These are phyloP conservation scores for Parazoanthus swiftii DNA, from an alignment of 92 coral and sea anemone genomes.

Conservation along the genomic window DNA sequence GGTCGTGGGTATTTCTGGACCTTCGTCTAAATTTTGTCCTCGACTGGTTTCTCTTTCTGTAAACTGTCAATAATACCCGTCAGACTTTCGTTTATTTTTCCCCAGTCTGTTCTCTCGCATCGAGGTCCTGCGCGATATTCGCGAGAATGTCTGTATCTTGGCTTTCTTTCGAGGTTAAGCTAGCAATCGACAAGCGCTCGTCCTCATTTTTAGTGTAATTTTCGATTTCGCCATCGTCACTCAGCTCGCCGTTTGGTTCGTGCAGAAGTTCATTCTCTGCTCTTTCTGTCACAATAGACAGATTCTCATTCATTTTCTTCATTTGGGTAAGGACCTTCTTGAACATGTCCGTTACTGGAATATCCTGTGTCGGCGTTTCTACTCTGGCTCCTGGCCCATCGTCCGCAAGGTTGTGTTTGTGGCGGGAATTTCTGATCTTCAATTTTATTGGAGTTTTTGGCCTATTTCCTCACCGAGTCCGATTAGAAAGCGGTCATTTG, in stretches of 20 bases:
- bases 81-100: constrained; percentile 41
- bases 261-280: not conserved
- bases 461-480: not conserved
- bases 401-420: not conserved
- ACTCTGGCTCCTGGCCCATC: not conserved
- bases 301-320: not conserved
- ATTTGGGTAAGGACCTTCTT: not conserved
- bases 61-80: constrained; percentile 51
- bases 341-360: not conserved
- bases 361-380: not conserved
- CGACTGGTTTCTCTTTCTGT: constrained; percentile 45
- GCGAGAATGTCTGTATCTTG: not conserved
- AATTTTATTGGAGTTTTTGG: not conserved
- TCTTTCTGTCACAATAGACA: not conserved
- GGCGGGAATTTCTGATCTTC: not conserved
- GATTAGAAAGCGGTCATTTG: not conserved
- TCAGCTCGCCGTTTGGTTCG: not conserved
- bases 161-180: not conserved
- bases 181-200: not conserved
- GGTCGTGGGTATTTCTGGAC: constrained; percentile 56
- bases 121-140: constrained; percentile 36
- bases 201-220: not conserved
- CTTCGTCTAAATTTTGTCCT: constrained; percentile 24
- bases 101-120: constrained; percentile 59
- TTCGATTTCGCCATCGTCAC: not conserved